Evolutionary conservation across 2,797 vertebrate genomes (phyloP).

Genomic region (Poecilia picta): DNA sequence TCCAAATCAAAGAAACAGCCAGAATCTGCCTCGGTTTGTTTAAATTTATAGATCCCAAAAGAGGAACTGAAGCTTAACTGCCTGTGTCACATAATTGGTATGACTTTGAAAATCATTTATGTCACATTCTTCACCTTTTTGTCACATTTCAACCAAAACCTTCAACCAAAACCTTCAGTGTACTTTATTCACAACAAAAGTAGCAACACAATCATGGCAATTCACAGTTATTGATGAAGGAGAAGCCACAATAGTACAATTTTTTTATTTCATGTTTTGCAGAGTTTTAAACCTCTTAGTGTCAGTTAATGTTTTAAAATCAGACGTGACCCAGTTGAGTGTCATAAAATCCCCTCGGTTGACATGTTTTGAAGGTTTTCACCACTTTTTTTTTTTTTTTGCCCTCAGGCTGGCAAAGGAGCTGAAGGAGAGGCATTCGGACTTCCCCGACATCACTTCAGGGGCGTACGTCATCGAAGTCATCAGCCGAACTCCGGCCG

Average conservation of each 20-base stretch:
- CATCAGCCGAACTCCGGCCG: slow-evolving; percentile 92
- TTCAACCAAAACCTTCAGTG: background rate
- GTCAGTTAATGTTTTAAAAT: background rate
- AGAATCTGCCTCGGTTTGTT: background rate
- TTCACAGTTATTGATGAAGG: background rate
- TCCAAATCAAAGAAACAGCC: background rate
- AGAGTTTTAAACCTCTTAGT: background rate
- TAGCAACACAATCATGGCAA: background rate
- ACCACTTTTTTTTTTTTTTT: background rate
- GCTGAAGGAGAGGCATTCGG: slow-evolving; percentile 87
- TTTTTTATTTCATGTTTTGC: background rate
- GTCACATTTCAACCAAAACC: background rate
- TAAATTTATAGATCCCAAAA: background rate
- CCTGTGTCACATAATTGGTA: background rate
- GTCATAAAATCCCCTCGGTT: background rate
- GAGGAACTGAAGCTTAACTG: background rate
- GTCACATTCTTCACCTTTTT: background rate
- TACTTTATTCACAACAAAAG: background rate
- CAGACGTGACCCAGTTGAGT: background rate
- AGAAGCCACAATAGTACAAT: background rate
- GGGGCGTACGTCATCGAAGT: slow-evolving; percentile 96
- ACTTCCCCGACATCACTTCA: slow-evolving; percentile 94
- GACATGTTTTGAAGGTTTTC: background rate
- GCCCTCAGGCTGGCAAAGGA: slow-evolving; percentile 79
- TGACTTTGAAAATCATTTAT: background rate